Conservation (phyloP, 1,140 invertebrate genomes). For the Musca vetustissima region DNA sequence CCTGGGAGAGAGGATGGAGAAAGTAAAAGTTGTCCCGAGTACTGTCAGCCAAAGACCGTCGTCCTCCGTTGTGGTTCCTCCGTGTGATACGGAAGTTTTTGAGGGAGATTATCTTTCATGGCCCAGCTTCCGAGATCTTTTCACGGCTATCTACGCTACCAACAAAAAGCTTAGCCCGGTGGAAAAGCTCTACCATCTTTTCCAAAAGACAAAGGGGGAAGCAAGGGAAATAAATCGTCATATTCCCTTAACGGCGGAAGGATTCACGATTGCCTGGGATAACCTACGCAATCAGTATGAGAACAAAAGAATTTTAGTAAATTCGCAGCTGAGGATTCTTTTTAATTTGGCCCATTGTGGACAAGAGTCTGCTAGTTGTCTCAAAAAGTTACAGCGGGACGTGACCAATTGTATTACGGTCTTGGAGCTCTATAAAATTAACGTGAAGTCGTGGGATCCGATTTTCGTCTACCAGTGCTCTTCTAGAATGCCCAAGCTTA, state of each 20-base stretch:
- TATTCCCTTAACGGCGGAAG: background rate
- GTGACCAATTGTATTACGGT: no score
- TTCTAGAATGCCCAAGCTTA: no score
- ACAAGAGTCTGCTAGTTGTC: no score
- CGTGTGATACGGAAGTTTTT: background rate
- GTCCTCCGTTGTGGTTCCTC: background rate
- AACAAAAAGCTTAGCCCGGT: background rate
- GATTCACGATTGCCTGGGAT: background rate
- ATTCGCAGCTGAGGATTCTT: background rate
- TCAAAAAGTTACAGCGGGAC: no score
- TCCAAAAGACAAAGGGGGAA: background rate
- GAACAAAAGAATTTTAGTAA: background rate
- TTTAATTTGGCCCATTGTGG: background rate
- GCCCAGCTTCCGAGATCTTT: background rate
- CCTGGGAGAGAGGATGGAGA: no score
- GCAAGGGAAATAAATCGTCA: background rate
- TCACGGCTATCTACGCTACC: background rate
- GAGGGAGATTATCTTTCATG: background rate
- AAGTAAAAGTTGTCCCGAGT: no score
- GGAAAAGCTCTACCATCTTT: conserved; percentile 8
- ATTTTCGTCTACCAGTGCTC: no score
- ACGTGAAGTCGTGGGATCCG: no score
- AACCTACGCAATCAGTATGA: background rate
- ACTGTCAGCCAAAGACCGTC: no score
- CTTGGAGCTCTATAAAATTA: no score